Evolutionary conservation across 2,113 vertebrate species (phyloP).

Genomic region (Tympanuchus pallidicinctus): DNA sequence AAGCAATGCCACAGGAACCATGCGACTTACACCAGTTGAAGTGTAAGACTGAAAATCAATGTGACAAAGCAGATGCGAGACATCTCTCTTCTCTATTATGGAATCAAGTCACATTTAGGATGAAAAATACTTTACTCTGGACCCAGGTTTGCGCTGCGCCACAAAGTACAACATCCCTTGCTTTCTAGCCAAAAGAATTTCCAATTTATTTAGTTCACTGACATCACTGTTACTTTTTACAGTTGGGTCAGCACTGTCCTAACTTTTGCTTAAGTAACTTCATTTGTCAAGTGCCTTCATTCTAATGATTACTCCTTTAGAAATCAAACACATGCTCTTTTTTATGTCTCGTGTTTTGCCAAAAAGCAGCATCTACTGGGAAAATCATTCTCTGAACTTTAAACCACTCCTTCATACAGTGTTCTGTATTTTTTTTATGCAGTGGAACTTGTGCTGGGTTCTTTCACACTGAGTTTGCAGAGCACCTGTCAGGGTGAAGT

Average conservation of each 20-base stretch:
- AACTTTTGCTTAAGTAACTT: neutral
- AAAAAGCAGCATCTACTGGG: neutral
- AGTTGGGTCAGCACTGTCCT: neutral
- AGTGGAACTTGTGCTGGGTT: neutral
- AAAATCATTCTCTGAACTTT: slow-evolving; percentile 3
- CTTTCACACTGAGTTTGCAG: neutral
- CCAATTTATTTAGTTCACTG: neutral
- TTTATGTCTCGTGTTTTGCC: neutral
- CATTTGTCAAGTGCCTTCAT: neutral
- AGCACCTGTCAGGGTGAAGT: neutral
- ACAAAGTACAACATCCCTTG: neutral
- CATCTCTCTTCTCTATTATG: neutral
- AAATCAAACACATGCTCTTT: neutral
- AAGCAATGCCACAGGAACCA: neutral
- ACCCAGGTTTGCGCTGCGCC: neutral
- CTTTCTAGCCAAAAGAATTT: neutral
- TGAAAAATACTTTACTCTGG: neutral
- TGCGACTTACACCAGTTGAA: fast-evolving
- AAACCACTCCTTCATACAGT: neutral
- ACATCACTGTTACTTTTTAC: neutral
- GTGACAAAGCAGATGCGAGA: neutral
- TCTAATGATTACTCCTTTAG: neutral
- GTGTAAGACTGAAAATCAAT: neutral
- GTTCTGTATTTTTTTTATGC: slow-evolving; percentile 8
- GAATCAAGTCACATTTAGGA: neutral